Conservation (phyloP, 2,113 vertebrate species). For the Excalfactoria chinensis region DNA sequence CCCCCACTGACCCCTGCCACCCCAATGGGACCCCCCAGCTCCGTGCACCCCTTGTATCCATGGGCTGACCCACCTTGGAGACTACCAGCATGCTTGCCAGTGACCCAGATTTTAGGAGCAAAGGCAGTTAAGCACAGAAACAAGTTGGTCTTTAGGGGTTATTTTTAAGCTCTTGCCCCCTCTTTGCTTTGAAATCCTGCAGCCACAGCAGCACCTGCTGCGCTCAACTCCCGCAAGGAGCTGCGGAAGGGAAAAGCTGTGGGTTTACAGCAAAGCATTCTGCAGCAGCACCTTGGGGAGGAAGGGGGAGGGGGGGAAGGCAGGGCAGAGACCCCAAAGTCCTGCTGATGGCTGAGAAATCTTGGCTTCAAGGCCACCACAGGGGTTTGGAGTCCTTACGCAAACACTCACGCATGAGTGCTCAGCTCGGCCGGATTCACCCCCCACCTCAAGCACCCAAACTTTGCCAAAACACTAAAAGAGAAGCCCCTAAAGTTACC, state of each 20-base stretch:
- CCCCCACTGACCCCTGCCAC: rapidly evolving
- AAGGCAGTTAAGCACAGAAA: not conserved
- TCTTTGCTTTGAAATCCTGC: not conserved
- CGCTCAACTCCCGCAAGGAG: too few species aligned
- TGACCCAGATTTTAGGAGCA: not conserved
- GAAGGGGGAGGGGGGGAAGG: too few species aligned
- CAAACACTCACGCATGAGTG: too few species aligned
- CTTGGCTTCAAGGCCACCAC: not conserved
- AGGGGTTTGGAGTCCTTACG: too few species aligned
- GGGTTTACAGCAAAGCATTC: not conserved
- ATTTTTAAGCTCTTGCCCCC: not conserved
- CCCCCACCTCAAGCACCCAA: not conserved
- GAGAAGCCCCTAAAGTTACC: not conserved
- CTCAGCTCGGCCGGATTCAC: too few species aligned
- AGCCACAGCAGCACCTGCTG: not conserved
- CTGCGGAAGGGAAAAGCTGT: not conserved
- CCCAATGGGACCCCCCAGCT: rapidly evolving
- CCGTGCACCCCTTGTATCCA: not conserved
- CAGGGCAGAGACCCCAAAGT: not conserved
- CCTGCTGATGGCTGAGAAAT: not conserved
- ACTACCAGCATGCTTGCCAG: not conserved
- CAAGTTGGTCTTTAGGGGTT: not conserved
- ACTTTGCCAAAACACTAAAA: not conserved
- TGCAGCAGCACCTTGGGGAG: not conserved
- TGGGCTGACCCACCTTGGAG: not conserved